Conservation (phyloP, 1,140 invertebrate species). For the Cyrtorhinus lividipennis region DNA sequence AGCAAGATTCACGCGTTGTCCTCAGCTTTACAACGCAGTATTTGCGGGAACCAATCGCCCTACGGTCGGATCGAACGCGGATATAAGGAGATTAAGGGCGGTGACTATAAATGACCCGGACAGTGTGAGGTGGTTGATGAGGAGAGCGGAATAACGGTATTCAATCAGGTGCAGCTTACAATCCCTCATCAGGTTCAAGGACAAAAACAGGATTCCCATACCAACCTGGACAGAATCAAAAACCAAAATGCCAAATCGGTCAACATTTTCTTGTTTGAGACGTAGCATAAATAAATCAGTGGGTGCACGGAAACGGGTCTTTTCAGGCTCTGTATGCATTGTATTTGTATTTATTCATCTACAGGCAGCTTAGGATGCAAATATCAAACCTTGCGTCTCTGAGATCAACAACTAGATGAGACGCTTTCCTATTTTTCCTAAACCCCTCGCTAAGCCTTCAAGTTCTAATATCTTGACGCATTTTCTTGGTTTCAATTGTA, state of each 20-base stretch:
- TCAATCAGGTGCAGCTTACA: conserved; percentile 52
- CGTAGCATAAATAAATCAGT: neutral
- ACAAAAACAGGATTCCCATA: conserved; percentile 48
- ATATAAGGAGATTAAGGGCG: conserved; percentile 59
- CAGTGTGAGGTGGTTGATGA: conserved; percentile 56
- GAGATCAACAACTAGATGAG: neutral
- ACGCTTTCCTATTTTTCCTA: no score
- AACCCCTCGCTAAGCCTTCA: no score
- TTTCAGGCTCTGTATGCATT: neutral
- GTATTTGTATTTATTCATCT: neutral
- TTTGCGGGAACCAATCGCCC: conserved; percentile 19
- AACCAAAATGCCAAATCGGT: neutral
- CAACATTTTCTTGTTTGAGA: no score
- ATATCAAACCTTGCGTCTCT: neutral
- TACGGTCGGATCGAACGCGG: conserved; percentile 50
- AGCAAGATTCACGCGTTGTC: no score
- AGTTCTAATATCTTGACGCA: no score
- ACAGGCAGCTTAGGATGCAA: neutral
- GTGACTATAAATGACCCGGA: conserved; percentile 55
- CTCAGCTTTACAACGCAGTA: conserved; percentile 14
- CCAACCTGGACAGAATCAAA: conserved; percentile 23
- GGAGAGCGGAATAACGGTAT: conserved; percentile 47
- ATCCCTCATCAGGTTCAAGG: conserved; percentile 55
- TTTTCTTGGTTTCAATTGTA: no score
- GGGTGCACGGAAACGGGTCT: neutral